Base-by-base conservation (phyloP, 2,113 vertebrate species). In the Pseudorasbora parva region DNA sequence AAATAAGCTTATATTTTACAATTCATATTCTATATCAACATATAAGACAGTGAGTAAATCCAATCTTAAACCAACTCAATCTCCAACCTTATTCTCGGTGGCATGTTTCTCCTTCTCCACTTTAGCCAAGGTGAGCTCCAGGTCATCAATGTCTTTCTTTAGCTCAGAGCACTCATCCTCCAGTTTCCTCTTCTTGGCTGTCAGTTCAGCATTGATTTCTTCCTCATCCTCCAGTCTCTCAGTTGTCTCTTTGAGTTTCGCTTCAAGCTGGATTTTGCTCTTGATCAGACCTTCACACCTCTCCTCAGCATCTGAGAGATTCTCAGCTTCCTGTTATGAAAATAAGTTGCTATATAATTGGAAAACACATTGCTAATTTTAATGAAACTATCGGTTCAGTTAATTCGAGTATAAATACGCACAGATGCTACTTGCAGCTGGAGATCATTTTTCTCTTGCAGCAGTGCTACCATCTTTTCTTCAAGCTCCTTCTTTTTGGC, bases 91-190 rank as follows among this genome's bases (percentile, higher is more conserved):
- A 64, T 88, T 88, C 47, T 88, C 85, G 37, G 85, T 88, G 78
- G 87, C 84, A 86, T 95, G 94, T 45, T 95, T 95, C 81, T 95
- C 94, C 85, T 93, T 95, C 56, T 95, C 94, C 15, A 94, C 94
- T 84, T 94, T 95, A 87, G 94, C 93, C 88, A 95, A 84, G 0
- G 94, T 95, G 56, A 95, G 87, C 86, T 95, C 94, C 64, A 95
- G 89, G 82, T 95, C 94, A 77, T 95, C 94, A 5, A 94, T 95
- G 23, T 95, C 95, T 83, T 95, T 95, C 90, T 54, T 54, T 17
- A 54, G 51, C 51, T 95, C 94, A 76, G 94, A 94, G 49, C 94
- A 95, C 82, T 95, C 95, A 1, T 95, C 95, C 45, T 95, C 94
- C 86, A 95, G 90, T 80, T 95, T 95, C 78, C 91, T 94, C 87